Percentiles rank a stretch among this genome's conserved stretches.
phyloP scores from a whole-genome alignment of 1,140 invertebrate species.

The Brachionus calyciflorus region DNA sequence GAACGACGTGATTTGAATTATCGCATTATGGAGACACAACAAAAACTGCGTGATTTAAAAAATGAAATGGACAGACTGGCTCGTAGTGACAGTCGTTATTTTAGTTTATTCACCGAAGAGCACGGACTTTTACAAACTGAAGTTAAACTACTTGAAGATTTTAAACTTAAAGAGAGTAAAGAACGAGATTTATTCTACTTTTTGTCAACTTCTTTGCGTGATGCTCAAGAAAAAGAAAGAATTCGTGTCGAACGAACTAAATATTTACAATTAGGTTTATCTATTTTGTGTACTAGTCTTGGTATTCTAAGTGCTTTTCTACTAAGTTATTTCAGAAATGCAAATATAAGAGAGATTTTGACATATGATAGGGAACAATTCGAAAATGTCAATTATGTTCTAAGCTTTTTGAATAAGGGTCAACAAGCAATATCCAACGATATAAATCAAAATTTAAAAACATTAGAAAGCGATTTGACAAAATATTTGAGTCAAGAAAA shows the following conservation, averaged over 20 bases:
- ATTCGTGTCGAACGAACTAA: slow-evolving; percentile 73
- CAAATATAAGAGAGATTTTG: slow-evolving; percentile 32
- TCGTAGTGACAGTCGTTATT: slow-evolving; percentile 69
- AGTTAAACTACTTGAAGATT: slow-evolving; percentile 53
- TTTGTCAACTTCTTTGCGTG: slow-evolving; percentile 69
- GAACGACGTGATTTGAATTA: slow-evolving; percentile 64
- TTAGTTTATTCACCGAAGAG: slow-evolving; percentile 64
- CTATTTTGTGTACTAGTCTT: slow-evolving; percentile 30
- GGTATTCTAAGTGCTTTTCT: slow-evolving; percentile 35
- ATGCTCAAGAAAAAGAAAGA: slow-evolving; percentile 72
- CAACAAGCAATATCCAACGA: neutral
- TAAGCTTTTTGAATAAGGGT: neutral
- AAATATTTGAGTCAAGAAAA: neutral
- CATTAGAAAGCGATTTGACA: too few relatives aligned
- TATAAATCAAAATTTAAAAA: neutral
- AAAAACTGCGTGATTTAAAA: slow-evolving; percentile 67
- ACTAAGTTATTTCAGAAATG: slow-evolving; percentile 24
- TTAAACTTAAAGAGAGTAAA: slow-evolving; percentile 57
- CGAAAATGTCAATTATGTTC: slow-evolving; percentile 1
- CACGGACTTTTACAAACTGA: slow-evolving; percentile 60
- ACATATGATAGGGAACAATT: slow-evolving; percentile 16
- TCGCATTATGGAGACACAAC: slow-evolving; percentile 64
- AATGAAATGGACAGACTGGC: slow-evolving; percentile 69
- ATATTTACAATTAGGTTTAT: slow-evolving; percentile 61
- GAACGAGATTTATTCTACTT: slow-evolving; percentile 69